Conservation (phyloP, 2,888 invertebrate genomes). For the Amiota mariae region DNA sequence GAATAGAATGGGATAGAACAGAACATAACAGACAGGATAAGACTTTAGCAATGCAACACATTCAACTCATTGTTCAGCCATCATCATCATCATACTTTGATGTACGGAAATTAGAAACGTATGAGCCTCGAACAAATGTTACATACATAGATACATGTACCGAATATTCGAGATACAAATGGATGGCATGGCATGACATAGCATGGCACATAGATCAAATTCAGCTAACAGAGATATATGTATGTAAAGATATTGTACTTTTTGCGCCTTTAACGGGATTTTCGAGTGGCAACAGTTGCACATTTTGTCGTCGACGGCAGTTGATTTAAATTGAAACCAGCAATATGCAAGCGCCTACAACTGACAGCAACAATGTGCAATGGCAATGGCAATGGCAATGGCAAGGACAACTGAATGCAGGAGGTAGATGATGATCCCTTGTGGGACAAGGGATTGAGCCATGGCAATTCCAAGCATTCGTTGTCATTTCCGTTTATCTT, state of each 20-base stretch:
- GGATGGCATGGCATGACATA: too few relatives aligned
- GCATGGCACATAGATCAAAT: constrained; percentile 12
- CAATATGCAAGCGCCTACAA: background rate
- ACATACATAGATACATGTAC: too few relatives aligned
- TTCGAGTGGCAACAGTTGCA: constrained; percentile 18
- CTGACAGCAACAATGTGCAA: background rate
- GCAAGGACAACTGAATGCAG: background rate
- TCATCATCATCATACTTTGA: too few relatives aligned
- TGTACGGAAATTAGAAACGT: constrained; percentile 18
- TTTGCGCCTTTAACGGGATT: background rate
- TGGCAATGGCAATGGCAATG: background rate
- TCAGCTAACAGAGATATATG: background rate
- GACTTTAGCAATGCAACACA: too few relatives aligned
- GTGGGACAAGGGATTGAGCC: background rate
- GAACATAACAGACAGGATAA: too few relatives aligned
- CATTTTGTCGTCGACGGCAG: constrained; percentile 6
- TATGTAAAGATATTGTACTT: background rate
- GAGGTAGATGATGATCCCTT: too few relatives aligned
- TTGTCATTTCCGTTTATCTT: constrained; percentile 22
- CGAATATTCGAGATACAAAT: too few relatives aligned
- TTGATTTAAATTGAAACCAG: constrained; percentile 28
- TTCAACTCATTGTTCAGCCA: too few relatives aligned
- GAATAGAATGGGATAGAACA: too few relatives aligned
- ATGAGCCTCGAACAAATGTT: background rate
- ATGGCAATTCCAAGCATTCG: background rate